Conservation (phyloP, 2,888 invertebrate species). For the Archips crataeganus region DNA sequence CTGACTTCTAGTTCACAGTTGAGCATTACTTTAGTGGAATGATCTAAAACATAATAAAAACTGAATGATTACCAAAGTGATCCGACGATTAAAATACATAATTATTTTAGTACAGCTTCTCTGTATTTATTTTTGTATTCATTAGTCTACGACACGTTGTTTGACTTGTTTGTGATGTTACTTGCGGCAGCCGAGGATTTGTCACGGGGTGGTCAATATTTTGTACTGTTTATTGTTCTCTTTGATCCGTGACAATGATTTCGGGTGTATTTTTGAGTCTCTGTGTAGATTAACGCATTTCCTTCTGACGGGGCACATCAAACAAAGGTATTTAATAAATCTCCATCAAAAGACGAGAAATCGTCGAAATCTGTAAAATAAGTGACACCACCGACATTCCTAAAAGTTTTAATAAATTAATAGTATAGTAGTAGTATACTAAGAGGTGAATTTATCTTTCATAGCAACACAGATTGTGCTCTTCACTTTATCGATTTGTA, state of each 20-base stretch:
- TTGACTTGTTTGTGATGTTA: conserved; percentile 60
- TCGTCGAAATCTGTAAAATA: conserved; percentile 61
- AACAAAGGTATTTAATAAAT: conserved; percentile 54
- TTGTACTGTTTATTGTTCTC: conserved; percentile 74
- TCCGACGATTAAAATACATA: conserved; percentile 51
- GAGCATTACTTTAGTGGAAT: too few relatives aligned
- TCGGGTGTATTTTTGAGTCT: conserved; percentile 67
- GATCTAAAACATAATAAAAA: conserved; percentile 40
- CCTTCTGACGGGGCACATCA: conserved; percentile 65
- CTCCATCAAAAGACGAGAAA: conserved; percentile 10
- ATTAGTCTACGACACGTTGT: conserved; percentile 66
- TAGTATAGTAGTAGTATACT: too few relatives aligned
- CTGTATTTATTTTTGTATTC: conserved; percentile 71
- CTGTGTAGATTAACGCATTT: conserved; percentile 67
- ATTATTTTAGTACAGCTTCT: conserved; percentile 58
- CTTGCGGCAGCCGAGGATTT: conserved; percentile 72
- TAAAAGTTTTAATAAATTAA: neutral
- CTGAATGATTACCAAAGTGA: conserved; percentile 49
- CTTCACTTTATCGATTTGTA: neutral
- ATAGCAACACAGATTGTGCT: neutral
- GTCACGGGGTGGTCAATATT: conserved; percentile 73
- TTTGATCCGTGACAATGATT: conserved; percentile 76
- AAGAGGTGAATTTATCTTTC: neutral
- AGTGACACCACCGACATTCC: conserved; percentile 64
- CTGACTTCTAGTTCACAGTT: too few relatives aligned